Percentiles rank a stretch among this genome's conserved stretches.
phyloP scores from a whole-genome alignment of 2,113 vertebrate genomes.

The Vicugna pacos region DNA sequence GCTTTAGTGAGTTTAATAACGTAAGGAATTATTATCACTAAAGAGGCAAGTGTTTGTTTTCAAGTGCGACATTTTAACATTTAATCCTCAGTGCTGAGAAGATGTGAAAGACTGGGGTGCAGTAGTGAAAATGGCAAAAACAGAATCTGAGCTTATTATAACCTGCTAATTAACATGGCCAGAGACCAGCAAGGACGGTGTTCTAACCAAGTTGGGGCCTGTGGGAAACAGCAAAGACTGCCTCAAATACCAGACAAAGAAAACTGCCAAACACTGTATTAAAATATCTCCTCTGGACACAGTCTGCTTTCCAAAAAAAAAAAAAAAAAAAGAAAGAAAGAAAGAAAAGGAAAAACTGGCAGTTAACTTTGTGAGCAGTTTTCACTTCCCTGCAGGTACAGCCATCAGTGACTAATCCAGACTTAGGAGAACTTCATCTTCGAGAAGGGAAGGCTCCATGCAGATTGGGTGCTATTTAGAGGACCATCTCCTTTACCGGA shows the following conservation, averaged over 20 bases:
- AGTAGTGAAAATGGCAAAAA: constrained; percentile 54
- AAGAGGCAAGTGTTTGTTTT: not conserved
- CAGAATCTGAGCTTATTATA: constrained; percentile 69
- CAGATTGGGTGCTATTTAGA: not conserved
- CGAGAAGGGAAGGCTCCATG: not conserved
- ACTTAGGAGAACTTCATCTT: not conserved
- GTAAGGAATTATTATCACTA: not conserved
- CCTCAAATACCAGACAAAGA: constrained; percentile 33
- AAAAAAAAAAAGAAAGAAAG: not conserved
- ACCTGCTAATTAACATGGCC: constrained; percentile 78
- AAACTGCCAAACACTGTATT: not conserved
- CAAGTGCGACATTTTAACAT: not conserved
- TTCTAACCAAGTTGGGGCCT: constrained; percentile 51
- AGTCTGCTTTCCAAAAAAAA: not conserved
- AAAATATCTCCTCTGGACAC: not conserved
- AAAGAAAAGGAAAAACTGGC: not conserved
- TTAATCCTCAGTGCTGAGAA: not conserved
- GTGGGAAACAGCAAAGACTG: not conserved
- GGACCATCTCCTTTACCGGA: not conserved
- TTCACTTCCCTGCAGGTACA: not conserved
- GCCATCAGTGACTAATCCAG: not conserved
- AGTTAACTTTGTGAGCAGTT: not conserved
- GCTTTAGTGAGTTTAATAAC: not conserved
- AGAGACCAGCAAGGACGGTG: constrained; percentile 11
- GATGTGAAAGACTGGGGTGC: not conserved